A percentile compares a stretch with the other conserved stretches of the same genome.
Evolutionary conservation across 2,113 vertebrate species (phyloP).

Genomic region (Spheniscus mendiculus): DNA sequence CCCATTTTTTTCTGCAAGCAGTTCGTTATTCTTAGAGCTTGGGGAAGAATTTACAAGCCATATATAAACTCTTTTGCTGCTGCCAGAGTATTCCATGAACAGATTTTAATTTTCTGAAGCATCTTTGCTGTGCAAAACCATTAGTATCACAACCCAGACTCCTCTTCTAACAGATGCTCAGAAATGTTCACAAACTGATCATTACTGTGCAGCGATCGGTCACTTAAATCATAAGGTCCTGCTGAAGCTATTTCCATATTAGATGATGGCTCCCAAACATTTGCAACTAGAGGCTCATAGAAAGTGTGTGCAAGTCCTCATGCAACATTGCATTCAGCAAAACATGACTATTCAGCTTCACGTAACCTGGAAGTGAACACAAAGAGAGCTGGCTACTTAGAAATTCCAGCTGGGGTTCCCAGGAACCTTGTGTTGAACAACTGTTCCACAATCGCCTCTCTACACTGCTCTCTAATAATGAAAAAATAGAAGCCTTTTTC

Average conservation of each 20-base stretch:
- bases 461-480: background rate
- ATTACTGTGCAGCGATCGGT: background rate
- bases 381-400: background rate
- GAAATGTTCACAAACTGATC: background rate
- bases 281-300: background rate
- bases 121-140: background rate
- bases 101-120: slow-evolving; percentile 23
- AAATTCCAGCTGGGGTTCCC: background rate
- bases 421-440: background rate
- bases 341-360: background rate
- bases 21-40: background rate
- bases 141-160: background rate
- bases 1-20: background rate
- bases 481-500: background rate
- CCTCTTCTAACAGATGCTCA: background rate
- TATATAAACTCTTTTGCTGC: background rate
- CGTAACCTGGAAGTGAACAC: background rate
- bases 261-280: background rate
- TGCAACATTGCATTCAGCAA: background rate
- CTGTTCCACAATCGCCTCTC: background rate
- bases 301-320: background rate
- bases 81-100: slow-evolving; percentile 4
- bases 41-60: slow-evolving; percentile 2
- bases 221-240: background rate
- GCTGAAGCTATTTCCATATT: background rate